A percentile compares a stretch with the other conserved stretches of the same genome.
These are phyloP conservation scores for Perodicticus potto DNA, from an alignment of 2,797 vertebrate species.

Conservation along the genomic window DNA sequence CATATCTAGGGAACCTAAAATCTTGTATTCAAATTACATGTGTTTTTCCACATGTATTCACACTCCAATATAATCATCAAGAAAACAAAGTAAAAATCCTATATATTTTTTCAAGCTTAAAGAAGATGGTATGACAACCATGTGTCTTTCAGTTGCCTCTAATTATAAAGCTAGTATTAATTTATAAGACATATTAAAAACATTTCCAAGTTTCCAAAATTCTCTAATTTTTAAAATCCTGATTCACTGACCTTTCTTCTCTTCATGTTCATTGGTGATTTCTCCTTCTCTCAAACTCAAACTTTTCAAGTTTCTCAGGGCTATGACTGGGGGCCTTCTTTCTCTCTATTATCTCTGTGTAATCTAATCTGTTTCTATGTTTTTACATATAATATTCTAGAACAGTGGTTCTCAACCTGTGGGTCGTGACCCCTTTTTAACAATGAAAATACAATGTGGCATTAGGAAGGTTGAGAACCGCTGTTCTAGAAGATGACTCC, in stretches of 20 bases:
- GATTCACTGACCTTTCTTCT: not conserved
- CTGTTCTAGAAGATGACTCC: not conserved
- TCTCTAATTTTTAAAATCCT: not conserved
- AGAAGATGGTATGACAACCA: not conserved
- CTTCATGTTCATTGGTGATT: not conserved
- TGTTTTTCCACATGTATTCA: not conserved
- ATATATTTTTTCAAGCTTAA: not conserved
- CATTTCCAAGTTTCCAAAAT: not conserved
- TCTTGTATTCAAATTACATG: not conserved
- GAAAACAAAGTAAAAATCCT: not conserved
- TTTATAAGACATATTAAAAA: not conserved
- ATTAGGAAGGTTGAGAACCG: too few relatives aligned
- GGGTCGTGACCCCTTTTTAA: too few relatives aligned
- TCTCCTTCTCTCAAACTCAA: not conserved
- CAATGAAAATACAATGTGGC: too few relatives aligned
- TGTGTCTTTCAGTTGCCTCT: not conserved
- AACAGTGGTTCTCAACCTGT: not conserved
- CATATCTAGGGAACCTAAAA: not conserved
- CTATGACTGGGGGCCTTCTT: not conserved
- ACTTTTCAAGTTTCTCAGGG: not conserved
- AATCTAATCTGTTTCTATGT: not conserved
- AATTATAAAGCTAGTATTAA: not conserved
- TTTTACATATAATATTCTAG: not conserved
- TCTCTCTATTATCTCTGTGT: not conserved
- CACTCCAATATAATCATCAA: not conserved